phyloP scores from a whole-genome alignment of 2,888 invertebrate genomes.

The Strigamia crassipes region DNA sequence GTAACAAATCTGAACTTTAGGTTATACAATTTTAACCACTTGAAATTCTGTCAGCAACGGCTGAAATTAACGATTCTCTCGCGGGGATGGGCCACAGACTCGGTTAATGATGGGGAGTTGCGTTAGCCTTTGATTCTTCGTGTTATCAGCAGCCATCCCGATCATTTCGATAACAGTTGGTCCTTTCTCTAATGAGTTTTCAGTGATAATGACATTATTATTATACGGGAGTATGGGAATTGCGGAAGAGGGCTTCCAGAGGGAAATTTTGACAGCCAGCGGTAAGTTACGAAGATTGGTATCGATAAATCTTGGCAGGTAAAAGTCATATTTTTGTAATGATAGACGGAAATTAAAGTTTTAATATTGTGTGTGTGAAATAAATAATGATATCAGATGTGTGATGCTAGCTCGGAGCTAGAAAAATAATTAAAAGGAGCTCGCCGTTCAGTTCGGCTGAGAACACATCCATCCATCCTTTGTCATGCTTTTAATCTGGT shows the following conservation, averaged over 20 bases:
- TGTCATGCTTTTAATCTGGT: background rate
- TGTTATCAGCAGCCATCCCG: conserved; percentile 17
- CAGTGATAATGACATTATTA: conserved; percentile 8
- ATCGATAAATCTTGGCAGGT: conserved; percentile 12
- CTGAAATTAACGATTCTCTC: conserved; percentile 17
- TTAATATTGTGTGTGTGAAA: background rate
- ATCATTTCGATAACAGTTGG: conserved; percentile 14
- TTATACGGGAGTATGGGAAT: background rate
- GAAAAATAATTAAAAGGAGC: background rate
- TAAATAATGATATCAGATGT: background rate
- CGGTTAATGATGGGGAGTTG: conserved; percentile 36
- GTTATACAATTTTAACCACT: conserved; percentile 16
- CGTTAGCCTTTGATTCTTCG: conserved; percentile 27
- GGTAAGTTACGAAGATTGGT: conserved; percentile 7
- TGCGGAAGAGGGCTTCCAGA: background rate
- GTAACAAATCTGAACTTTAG: background rate
- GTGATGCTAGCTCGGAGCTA: background rate
- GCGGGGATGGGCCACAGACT: conserved; percentile 17
- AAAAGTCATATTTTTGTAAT: background rate
- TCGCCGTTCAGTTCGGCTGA: background rate
- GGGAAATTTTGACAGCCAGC: background rate
- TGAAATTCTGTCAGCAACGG: conserved; percentile 15
- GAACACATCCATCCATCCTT: background rate
- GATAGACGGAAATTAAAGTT: background rate
- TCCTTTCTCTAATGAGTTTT: conserved; percentile 16